Conservation (phyloP, 2,797 vertebrate species). For the Sciaenops ocellatus region DNA sequence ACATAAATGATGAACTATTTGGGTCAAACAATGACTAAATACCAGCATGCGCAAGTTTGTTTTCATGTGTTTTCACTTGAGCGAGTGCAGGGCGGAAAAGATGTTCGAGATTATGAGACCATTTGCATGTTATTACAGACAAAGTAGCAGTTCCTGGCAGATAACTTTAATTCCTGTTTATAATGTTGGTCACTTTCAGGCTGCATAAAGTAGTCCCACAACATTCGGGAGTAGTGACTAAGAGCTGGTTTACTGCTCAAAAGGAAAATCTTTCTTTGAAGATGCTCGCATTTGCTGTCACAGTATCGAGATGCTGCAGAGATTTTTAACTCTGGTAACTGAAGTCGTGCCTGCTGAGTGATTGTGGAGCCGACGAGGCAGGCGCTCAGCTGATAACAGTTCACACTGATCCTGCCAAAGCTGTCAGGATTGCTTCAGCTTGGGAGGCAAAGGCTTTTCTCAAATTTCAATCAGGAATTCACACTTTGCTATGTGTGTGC, state of each 20-base stretch:
- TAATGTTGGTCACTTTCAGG: neutral
- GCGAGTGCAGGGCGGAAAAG: slow-evolving; percentile 1
- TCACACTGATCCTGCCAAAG: slow-evolving; percentile 38
- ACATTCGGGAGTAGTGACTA: neutral
- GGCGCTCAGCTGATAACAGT: slow-evolving; percentile 8
- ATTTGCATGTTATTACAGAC: slow-evolving; percentile 1
- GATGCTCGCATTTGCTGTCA: neutral
- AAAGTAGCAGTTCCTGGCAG: neutral
- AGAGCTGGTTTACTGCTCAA: neutral
- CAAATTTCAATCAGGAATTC: slow-evolving; percentile 44
- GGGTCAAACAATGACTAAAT: neutral
- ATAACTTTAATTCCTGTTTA: neutral
- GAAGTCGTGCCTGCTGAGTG: slow-evolving; percentile 1
- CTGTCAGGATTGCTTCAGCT: slow-evolving; percentile 45
- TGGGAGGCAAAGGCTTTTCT: slow-evolving; percentile 35
- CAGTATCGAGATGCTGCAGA: neutral
- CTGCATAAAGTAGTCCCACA: neutral
- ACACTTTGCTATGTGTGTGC: slow-evolving; percentile 2
- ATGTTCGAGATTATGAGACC: neutral
- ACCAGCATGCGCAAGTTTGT: neutral
- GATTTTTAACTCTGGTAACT: slow-evolving; percentile 4
- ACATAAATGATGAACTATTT: neutral
- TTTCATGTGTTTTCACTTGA: neutral
- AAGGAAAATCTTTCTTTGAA: neutral
- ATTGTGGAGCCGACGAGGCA: neutral